These are phyloP conservation scores for Echinops telfairi DNA, from an alignment of 2,113 vertebrate genomes.

Conservation along the genomic window DNA sequence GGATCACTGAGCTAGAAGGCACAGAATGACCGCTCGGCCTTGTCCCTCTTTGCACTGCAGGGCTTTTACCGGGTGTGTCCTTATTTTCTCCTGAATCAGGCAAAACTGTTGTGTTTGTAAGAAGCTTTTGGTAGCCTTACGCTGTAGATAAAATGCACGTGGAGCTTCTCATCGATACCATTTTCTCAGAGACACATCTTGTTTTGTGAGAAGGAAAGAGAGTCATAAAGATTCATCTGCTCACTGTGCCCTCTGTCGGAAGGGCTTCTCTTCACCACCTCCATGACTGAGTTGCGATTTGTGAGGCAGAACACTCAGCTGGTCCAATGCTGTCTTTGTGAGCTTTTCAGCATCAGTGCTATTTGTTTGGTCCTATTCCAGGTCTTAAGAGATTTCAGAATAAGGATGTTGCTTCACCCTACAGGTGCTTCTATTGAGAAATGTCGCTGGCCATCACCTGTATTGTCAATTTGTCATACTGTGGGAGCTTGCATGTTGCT, in stretches of 20 bases:
- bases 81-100: not conserved
- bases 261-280: not conserved
- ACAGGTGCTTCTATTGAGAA: not conserved
- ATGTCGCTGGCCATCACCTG: too few species aligned
- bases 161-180: not conserved
- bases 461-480: too few species aligned
- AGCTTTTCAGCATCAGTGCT: not conserved
- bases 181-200: not conserved
- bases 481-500: too few species aligned
- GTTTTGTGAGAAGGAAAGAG: not conserved
- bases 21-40: rapidly evolving
- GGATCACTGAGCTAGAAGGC: not conserved
- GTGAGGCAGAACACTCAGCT: rapidly evolving
- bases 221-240: not conserved
- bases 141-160: not conserved
- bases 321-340: not conserved
- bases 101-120: not conserved
- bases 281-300: rapidly evolving
- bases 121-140: not conserved
- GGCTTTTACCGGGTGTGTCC: not conserved
- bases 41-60: too few species aligned
- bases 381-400: not conserved
- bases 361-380: not conserved
- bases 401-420: not conserved
- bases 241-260: not conserved